Conservation (phyloP, 2,113 vertebrate species). For the Bufo gargarizans region DNA sequence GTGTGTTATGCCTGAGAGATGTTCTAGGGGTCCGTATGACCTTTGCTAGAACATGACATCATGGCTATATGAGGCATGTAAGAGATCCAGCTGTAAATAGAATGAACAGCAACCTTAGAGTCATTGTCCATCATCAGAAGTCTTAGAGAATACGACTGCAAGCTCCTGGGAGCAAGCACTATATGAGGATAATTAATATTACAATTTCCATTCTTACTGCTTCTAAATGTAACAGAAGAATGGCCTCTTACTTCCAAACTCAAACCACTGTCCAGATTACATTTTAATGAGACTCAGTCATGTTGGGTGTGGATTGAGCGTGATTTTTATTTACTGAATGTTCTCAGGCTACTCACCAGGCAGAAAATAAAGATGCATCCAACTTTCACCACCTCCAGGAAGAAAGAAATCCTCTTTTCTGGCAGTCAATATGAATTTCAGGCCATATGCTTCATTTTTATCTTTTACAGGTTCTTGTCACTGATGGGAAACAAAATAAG, state of each 20-base stretch:
- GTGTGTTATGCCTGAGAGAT: too few relatives aligned
- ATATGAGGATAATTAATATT: constrained; percentile 28
- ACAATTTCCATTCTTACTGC: constrained; percentile 24
- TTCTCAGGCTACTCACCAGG: constrained; percentile 49
- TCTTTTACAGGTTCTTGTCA: constrained; percentile 52
- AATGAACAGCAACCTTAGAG: not conserved
- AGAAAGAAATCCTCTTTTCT: constrained; percentile 52
- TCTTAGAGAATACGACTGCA: constrained; percentile 34
- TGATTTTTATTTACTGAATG: constrained; percentile 56
- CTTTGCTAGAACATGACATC: not conserved
- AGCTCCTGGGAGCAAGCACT: constrained; percentile 35
- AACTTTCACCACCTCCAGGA: constrained; percentile 51
- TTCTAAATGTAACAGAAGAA: constrained; percentile 46
- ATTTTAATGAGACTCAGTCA: constrained; percentile 54
- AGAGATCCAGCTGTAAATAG: not conserved
- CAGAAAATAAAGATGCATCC: constrained; percentile 55
- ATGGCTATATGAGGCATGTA: not conserved
- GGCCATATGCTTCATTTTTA: constrained; percentile 55
- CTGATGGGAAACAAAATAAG: constrained; percentile 45
- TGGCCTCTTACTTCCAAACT: constrained; percentile 41
- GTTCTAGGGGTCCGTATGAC: too few relatives aligned
- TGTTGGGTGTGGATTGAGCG: constrained; percentile 35
- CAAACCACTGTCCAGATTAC: constrained; percentile 49
- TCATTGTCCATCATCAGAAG: not conserved
- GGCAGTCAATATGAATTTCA: constrained; percentile 50